A percentile compares a stretch with the other conserved stretches of the same genome.
Evolutionary conservation across 2,888 invertebrate species (phyloP).

Genomic region (Loripinus fragilis): DNA sequence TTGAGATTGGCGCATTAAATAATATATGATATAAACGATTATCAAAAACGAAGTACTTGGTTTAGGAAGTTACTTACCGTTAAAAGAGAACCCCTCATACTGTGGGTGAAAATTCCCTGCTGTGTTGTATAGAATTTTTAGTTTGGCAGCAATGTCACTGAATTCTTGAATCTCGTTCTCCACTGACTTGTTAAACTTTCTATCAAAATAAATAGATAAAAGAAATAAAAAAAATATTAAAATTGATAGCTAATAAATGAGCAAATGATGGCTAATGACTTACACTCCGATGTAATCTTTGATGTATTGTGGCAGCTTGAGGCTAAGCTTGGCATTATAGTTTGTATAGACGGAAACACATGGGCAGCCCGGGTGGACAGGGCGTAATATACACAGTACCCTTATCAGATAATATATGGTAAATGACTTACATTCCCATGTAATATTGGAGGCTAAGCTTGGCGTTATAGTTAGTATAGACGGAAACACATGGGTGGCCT

Average conservation of each 20-base stretch:
- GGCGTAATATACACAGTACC: too few relatives aligned
- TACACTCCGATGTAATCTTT: constrained; percentile 33
- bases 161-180: constrained; percentile 37
- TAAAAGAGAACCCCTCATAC: constrained; percentile 77
- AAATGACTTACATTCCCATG: constrained; percentile 43
- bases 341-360: constrained; percentile 81
- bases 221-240: too few relatives aligned
- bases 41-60: too few relatives aligned
- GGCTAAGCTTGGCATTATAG: constrained; percentile 71
- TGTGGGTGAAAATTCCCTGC: constrained; percentile 80
- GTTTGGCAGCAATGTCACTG: constrained; percentile 44
- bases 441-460: constrained; percentile 55
- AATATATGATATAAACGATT: too few relatives aligned
- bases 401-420: too few relatives aligned
- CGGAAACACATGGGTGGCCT: too few relatives aligned
- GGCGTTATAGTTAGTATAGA: constrained; percentile 79
- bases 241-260: too few relatives aligned
- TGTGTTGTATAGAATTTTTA: constrained; percentile 78
- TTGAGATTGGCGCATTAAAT: too few relatives aligned
- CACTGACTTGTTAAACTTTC: constrained; percentile 18
- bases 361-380: too few relatives aligned
- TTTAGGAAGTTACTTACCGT: constrained; percentile 25
- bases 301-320: constrained; percentile 49
- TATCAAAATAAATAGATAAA: background rate
- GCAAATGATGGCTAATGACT: too few relatives aligned